Conservation (phyloP, 2,888 invertebrate genomes). For the Reticulitermes lucifugus region DNA sequence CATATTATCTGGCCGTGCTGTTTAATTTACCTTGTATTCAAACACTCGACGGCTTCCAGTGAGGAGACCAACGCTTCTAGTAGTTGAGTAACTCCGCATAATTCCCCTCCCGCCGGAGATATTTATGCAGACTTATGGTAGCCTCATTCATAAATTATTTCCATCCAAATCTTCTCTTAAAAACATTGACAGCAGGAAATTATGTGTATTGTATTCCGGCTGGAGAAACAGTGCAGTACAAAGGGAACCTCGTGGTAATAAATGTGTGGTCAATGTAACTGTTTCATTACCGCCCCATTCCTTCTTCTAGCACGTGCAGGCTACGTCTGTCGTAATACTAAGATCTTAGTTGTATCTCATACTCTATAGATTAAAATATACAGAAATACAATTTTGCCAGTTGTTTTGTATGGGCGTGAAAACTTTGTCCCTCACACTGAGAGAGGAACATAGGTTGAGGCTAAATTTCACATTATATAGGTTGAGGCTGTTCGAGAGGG, state of each 20-base stretch:
- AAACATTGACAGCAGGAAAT: constrained; percentile 33
- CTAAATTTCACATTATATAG: no score
- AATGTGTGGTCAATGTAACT: constrained; percentile 9
- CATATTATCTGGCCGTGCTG: no score
- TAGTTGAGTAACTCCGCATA: background rate
- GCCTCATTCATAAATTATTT: constrained; percentile 32
- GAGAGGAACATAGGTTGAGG: no score
- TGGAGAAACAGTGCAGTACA: background rate
- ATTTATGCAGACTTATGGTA: constrained; percentile 21
- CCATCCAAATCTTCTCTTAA: constrained; percentile 31
- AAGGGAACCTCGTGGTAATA: background rate
- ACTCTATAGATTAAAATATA: no score
- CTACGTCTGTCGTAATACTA: no score
- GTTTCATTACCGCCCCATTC: background rate
- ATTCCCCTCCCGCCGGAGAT: background rate
- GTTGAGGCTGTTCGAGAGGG: no score
- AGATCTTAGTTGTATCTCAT: no score
- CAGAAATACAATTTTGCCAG: no score
- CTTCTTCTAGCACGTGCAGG: background rate
- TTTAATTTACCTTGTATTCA: no score
- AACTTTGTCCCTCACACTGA: no score
- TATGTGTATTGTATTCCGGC: constrained; percentile 9
- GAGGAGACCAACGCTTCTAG: background rate
- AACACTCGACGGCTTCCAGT: background rate
- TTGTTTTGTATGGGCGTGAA: no score